Percentiles rank a stretch among this genome's conserved stretches.
These are phyloP conservation scores for Callionymus lyra DNA, from an alignment of 2,113 vertebrate genomes.

Conservation along the genomic window DNA sequence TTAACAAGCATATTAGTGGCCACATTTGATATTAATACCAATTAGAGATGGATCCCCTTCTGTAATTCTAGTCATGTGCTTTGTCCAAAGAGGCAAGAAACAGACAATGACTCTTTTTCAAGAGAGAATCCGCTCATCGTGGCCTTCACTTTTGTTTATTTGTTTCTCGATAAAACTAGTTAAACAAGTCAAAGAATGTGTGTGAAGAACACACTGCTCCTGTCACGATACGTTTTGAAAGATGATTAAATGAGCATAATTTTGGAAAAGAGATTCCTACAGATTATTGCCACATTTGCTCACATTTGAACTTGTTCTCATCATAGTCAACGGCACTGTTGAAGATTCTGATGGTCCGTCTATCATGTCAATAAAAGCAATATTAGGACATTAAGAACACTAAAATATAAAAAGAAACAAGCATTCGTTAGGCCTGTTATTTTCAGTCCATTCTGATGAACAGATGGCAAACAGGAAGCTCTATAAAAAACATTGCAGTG, in stretches of 20 bases:
- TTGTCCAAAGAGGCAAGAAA: slow-evolving; percentile 14
- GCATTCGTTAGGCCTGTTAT: too few species aligned
- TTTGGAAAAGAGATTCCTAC: too few species aligned
- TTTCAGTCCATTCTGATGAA: too few species aligned
- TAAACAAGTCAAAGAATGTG: slow-evolving; percentile 1
- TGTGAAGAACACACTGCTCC: not conserved
- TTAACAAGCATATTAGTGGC: slow-evolving; percentile 41
- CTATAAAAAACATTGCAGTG: slow-evolving; percentile 27
- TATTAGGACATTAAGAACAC: too few species aligned
- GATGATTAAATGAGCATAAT: too few species aligned
- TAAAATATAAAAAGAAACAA: too few species aligned
- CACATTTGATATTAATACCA: slow-evolving; percentile 40
- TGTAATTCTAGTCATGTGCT: slow-evolving; percentile 29
- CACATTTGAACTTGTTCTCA: too few species aligned
- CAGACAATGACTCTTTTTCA: slow-evolving; percentile 25
- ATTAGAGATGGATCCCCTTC: slow-evolving; percentile 31
- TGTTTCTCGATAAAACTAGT: not conserved
- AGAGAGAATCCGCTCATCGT: not conserved
- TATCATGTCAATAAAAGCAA: too few species aligned
- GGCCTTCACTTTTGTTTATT: slow-evolving; percentile 1
- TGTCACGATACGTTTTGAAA: too few species aligned
- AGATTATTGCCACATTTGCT: too few species aligned
- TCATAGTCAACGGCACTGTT: too few species aligned
- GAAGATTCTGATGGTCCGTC: too few species aligned
- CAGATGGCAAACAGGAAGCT: not conserved